These are phyloP conservation scores for Cetoscarus ocellatus DNA, from an alignment of 2,797 vertebrate genomes.

Conservation along the genomic window DNA sequence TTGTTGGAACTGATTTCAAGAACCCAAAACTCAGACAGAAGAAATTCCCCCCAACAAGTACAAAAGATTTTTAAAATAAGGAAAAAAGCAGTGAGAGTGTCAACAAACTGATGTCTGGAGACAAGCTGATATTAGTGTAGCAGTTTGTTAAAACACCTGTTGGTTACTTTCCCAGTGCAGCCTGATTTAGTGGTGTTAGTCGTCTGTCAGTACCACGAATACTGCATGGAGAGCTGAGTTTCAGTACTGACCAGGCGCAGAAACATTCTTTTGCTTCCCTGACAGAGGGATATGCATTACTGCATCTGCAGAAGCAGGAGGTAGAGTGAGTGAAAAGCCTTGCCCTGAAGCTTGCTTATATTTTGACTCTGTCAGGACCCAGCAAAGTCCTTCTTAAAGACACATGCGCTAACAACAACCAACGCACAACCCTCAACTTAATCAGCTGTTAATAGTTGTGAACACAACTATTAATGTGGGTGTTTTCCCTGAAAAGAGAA, in stretches of 20 bases:
- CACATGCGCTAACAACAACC: conserved; percentile 32
- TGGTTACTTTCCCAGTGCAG: conserved; percentile 7
- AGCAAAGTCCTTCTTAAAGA: conserved; percentile 25
- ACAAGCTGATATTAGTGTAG: conserved; percentile 65
- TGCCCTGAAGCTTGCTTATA: conserved; percentile 34
- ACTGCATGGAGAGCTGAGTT: conserved; percentile 16
- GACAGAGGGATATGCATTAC: conserved; percentile 59
- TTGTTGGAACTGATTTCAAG: too few relatives aligned
- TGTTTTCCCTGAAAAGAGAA: conserved; percentile 35
- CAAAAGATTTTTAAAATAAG: conserved; percentile 18
- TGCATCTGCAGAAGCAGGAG: conserved; percentile 58
- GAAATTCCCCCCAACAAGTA: conserved; percentile 15
- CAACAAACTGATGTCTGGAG: conserved; percentile 20
- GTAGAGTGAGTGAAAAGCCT: conserved; percentile 55
- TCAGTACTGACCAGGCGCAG: conserved; percentile 74
- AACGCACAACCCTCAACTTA: conserved; percentile 20
- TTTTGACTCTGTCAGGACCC: conserved; percentile 30
- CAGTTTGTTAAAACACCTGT: conserved; percentile 38
- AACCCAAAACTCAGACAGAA: not conserved
- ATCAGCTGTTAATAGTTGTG: conserved; percentile 13
- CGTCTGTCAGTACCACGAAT: conserved; percentile 15
- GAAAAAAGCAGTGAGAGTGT: conserved; percentile 7
- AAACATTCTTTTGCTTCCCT: conserved; percentile 70
- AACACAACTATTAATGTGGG: conserved; percentile 10
- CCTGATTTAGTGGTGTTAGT: conserved; percentile 65